A percentile compares a stretch with the other conserved stretches of the same genome.
phyloP scores from a whole-genome alignment of 2,797 vertebrate genomes.

The Channa striata region DNA sequence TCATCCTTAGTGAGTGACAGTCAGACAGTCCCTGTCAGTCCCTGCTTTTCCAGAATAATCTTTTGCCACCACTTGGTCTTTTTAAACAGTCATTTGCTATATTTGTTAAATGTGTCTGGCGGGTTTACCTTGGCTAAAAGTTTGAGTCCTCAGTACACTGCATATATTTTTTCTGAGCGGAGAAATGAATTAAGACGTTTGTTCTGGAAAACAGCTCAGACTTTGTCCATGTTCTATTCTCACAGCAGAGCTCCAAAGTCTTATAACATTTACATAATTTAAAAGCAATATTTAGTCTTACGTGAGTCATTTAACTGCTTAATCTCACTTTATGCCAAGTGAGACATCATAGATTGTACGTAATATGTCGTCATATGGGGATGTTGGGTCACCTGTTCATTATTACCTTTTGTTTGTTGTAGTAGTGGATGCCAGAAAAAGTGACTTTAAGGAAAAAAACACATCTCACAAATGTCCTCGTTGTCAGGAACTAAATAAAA shows the following conservation, averaged over 20 bases:
- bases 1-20: slow-evolving; percentile 4
- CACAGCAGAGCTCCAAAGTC: slow-evolving; percentile 31
- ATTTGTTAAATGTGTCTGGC: slow-evolving; percentile 13
- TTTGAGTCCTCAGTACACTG: slow-evolving; percentile 5
- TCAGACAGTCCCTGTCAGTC: too few species aligned
- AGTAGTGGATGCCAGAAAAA: slow-evolving; percentile 35
- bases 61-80: slow-evolving; percentile 31
- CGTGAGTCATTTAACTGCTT: slow-evolving; percentile 17
- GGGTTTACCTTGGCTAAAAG: slow-evolving; percentile 20
- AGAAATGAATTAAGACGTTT: not conserved
- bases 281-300: slow-evolving; percentile 34
- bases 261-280: slow-evolving; percentile 17
- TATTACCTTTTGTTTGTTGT: slow-evolving; percentile 27
- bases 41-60: slow-evolving; percentile 1
- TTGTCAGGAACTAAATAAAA: slow-evolving; percentile 14
- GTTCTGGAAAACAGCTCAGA: not conserved
- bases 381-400: slow-evolving; percentile 17
- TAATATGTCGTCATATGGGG: slow-evolving; percentile 13
- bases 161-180: not conserved
- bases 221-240: slow-evolving; percentile 18
- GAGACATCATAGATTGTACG: not conserved
- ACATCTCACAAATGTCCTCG: slow-evolving; percentile 42
- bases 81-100: slow-evolving; percentile 15
- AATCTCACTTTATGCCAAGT: slow-evolving; percentile 4
- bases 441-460: slow-evolving; percentile 28